Evolutionary conservation across 23 tunicate species (phyloP), one percentile per base, ranked within the genome.

Genomic region (Ciona savignyi): DNA sequence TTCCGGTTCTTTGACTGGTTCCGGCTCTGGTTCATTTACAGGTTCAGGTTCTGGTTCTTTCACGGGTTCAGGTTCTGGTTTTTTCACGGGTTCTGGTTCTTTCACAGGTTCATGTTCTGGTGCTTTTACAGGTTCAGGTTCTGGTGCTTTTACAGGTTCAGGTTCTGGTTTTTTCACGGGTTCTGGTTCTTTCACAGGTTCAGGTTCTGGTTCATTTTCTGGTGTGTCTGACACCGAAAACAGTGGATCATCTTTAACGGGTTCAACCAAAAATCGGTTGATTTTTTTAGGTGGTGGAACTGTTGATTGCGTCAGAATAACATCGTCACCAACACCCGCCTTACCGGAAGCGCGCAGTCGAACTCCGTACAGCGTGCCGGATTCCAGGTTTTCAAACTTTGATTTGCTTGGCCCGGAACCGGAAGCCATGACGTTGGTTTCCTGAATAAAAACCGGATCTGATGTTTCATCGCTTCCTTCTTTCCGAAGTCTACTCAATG

Each of bases 251-350:
- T 20, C 76, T 23, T 4, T 11, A 4, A 42, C 68, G 6, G 66
- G 65, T 72, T 72, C 68, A 4, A 25, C 49, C 21, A 29, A 25
- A 31, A 42, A 42, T 9, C 56, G 56, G 15, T 42, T 15, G 15
- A 42, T 42, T 15, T 42, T 42, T 42, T 6, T 42, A 6, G 63
- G 48, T 19, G 11, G 24, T 4, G 68, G 26, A 31, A 34, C 65
- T 3, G 78, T 85, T 22, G 83, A 30, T 78, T 78, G 89, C 4
- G 89, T 83, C 34, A 77, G 27, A 0, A 77, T 76, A 4, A 74
- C 72, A 33, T 81, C 83, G 23, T 82, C 81, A 23, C 96, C 96
- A 21, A 74, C 74, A 23, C 80, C 87, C 1, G 74, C 73, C 30
- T 75, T 32, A 26, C 80, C 87, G 3, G 66, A 66, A 0, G 87